phyloP scores from a whole-genome alignment of 2,888 invertebrate species.

The Stegana nigrithorax region DNA sequence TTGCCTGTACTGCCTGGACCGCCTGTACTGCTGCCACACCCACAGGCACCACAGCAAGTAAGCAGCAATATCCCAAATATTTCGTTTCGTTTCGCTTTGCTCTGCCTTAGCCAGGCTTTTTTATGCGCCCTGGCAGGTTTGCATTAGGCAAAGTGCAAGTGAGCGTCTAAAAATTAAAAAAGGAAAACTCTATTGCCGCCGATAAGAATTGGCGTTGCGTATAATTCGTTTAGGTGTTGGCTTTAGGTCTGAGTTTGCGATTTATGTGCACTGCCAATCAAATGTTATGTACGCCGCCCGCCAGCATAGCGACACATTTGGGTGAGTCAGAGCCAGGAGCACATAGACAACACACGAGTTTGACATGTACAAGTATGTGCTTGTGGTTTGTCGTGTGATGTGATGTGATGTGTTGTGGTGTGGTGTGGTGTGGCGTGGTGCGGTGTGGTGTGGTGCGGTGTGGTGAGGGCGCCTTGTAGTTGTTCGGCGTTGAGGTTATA shows the following conservation, averaged over 20 bases:
- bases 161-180: constrained; percentile 61
- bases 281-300: constrained; percentile 33
- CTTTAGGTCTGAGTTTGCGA: too few species aligned
- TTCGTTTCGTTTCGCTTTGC: too few species aligned
- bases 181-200: constrained; percentile 53
- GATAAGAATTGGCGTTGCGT: constrained; percentile 55
- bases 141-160: constrained; percentile 56
- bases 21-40: neutral
- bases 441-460: neutral
- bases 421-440: neutral
- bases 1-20: neutral
- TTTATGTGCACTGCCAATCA: constrained; percentile 48
- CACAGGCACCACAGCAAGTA: neutral
- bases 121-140: too few species aligned
- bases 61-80: neutral
- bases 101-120: neutral
- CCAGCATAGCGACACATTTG: too few species aligned
- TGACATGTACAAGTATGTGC: neutral
- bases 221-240: too few species aligned
- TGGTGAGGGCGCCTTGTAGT: too few species aligned
- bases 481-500: neutral
- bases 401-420: neutral
- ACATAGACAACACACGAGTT: too few species aligned
- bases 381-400: neutral
- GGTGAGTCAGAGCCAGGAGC: too few species aligned